A percentile compares a stretch with the other conserved stretches of the same genome.
Evolutionary conservation across 2,888 invertebrate species (phyloP).

Genomic region (Cantharis lateralis): DNA sequence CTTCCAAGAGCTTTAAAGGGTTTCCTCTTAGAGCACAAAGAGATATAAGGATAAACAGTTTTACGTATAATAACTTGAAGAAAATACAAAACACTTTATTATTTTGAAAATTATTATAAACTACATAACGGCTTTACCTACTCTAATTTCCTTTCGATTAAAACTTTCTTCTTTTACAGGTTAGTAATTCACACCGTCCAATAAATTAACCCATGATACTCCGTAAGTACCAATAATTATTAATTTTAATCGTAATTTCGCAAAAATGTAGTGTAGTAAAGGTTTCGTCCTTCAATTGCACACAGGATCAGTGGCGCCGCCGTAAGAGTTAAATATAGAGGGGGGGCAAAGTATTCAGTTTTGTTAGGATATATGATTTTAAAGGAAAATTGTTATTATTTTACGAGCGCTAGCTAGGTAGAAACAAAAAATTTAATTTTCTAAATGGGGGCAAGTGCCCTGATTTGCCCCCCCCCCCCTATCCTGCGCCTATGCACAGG

Average conservation of each 20-base stretch:
- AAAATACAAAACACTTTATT: not conserved
- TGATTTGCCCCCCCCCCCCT: too few species aligned
- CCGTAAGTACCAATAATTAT: not conserved
- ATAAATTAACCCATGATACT: not conserved
- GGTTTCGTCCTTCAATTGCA: too few species aligned
- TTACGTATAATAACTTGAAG: not conserved
- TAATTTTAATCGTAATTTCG: not conserved
- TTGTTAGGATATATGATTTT: too few species aligned
- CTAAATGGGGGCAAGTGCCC: too few species aligned
- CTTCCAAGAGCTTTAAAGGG: conserved; percentile 23
- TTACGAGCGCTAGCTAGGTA: too few species aligned
- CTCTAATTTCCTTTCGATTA: not conserved
- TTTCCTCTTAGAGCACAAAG: not conserved
- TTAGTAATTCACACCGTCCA: not conserved
- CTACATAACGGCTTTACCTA: not conserved
- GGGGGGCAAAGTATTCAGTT: too few species aligned
- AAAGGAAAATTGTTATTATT: too few species aligned
- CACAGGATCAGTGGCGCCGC: too few species aligned
- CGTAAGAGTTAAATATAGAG: too few species aligned
- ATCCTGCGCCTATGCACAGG: too few species aligned
- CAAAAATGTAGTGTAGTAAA: not conserved
- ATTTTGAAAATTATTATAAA: not conserved
- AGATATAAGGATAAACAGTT: not conserved
- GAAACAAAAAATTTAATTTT: too few species aligned
- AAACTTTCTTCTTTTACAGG: not conserved